These are phyloP conservation scores for Harpalus rubripes DNA, from an alignment of 2,888 invertebrate species.

Conservation along the genomic window DNA sequence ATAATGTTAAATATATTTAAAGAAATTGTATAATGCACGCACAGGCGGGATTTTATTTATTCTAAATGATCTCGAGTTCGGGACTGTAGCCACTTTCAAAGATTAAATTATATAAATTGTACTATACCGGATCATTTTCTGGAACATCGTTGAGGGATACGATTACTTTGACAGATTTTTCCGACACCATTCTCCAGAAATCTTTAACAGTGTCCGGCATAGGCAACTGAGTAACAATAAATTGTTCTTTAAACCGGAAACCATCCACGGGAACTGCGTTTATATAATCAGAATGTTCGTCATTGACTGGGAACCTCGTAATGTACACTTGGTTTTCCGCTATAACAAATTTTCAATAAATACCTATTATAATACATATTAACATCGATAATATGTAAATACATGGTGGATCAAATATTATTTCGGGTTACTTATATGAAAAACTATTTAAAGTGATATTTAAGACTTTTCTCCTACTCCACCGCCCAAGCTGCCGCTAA, in stretches of 20 bases:
- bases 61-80: no score
- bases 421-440: no score
- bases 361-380: background rate
- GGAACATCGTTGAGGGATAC: conserved; percentile 76
- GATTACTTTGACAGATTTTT: conserved; percentile 75
- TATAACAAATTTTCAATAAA: conserved; percentile 30
- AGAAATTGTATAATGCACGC: no score
- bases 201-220: conserved; percentile 76
- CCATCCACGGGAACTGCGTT: conserved; percentile 75
- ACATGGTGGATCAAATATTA: background rate
- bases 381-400: background rate
- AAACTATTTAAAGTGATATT: no score
- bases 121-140: conserved; percentile 71
- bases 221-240: conserved; percentile 77
- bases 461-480: no score
- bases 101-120: background rate
- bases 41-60: no score
- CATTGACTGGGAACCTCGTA: conserved; percentile 73
- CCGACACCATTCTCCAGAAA: conserved; percentile 78
- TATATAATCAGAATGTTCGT: conserved; percentile 77
- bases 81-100: no score
- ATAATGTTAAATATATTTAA: no score
- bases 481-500: no score
- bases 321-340: conserved; percentile 74
- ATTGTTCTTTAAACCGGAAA: conserved; percentile 74